A percentile compares a stretch with the other conserved stretches of the same genome.
These are phyloP conservation scores for Cephalophus harveyi DNA, from an alignment of 2,113 vertebrate genomes.

Conservation along the genomic window DNA sequence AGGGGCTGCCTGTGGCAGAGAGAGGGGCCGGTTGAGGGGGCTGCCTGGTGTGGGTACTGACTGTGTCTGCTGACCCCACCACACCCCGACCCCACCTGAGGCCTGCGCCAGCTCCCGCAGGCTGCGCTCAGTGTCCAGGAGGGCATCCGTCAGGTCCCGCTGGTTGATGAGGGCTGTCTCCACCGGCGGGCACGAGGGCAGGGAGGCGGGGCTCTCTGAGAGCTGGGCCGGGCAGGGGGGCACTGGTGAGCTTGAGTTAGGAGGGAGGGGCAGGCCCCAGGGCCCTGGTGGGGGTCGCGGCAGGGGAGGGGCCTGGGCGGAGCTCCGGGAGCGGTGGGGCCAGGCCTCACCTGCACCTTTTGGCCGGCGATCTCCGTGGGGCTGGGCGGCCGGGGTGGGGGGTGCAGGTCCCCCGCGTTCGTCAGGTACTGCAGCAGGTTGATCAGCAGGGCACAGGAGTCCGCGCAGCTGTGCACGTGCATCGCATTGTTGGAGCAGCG, in stretches of 20 bases:
- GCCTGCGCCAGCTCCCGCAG: slow-evolving; percentile 78
- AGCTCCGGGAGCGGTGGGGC: background rate
- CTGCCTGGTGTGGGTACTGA: fast-evolving
- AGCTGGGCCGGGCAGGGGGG: slow-evolving; percentile 72
- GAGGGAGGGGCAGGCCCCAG: background rate
- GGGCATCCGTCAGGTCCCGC: slow-evolving; percentile 89
- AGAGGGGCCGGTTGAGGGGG: background rate
- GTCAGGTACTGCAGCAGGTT: slow-evolving; percentile 92
- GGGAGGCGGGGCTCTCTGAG: slow-evolving; percentile 85
- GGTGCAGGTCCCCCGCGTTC: slow-evolving; percentile 89
- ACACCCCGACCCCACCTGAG: slow-evolving; percentile 68
- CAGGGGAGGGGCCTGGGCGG: background rate
- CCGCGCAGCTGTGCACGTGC: slow-evolving; percentile 91
- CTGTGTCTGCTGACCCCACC: background rate
- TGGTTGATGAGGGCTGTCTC: slow-evolving; percentile 94
- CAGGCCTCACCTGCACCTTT: slow-evolving; percentile 86
- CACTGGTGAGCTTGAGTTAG: background rate
- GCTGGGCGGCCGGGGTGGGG: slow-evolving; percentile 85
- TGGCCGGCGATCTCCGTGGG: slow-evolving; percentile 93
- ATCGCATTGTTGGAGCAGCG: slow-evolving; percentile 94
- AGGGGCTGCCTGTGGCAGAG: slow-evolving; percentile 71
- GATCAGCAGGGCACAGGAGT: slow-evolving; percentile 89
- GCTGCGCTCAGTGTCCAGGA: slow-evolving; percentile 89
- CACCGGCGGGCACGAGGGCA: slow-evolving; percentile 85
- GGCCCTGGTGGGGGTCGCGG: background rate